Conservation (phyloP, 2,888 invertebrate species). For the Galeopsomyia nigrocyanea region DNA sequence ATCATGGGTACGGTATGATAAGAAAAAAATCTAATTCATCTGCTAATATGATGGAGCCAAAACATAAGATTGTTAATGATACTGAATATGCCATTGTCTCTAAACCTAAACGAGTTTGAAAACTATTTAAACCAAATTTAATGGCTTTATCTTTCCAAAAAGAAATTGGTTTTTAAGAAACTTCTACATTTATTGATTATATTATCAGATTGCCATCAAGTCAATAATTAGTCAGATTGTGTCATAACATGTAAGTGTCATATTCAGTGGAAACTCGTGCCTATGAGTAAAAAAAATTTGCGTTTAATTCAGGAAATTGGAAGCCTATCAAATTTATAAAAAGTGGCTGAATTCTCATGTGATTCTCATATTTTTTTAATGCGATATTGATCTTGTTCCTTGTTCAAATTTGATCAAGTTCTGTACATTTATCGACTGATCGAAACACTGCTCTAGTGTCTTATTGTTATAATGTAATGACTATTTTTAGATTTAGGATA, state of each 20-base stretch:
- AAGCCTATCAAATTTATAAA: slow-evolving; percentile 23
- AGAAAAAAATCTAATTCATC: slow-evolving; percentile 71
- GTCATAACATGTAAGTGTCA: slow-evolving; percentile 24
- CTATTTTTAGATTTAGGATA: slow-evolving; percentile 49
- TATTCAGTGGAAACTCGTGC: slow-evolving; percentile 11
- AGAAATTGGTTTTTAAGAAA: slow-evolving; percentile 13
- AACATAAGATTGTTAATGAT: slow-evolving; percentile 81
- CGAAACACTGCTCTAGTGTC: slow-evolving; percentile 54
- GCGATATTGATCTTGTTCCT: slow-evolving; percentile 47
- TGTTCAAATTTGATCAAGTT: slow-evolving; percentile 48
- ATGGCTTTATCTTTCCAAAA: slow-evolving; percentile 41
- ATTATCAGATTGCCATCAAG: slow-evolving; percentile 9
- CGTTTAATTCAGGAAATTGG: slow-evolving; percentile 42
- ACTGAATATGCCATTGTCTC: slow-evolving; percentile 87
- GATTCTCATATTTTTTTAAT: slow-evolving; percentile 44
- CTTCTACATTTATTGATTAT: slow-evolving; percentile 1
- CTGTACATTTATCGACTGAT: slow-evolving; percentile 52
- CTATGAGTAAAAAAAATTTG: slow-evolving; percentile 23
- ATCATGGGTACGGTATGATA: slow-evolving; percentile 84
- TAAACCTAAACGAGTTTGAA: slow-evolving; percentile 82
- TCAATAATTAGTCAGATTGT: slow-evolving; percentile 18
- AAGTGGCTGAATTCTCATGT: slow-evolving; percentile 44
- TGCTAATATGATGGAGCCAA: slow-evolving; percentile 68
- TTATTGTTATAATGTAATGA: slow-evolving; percentile 51
- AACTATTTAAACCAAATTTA: slow-evolving; percentile 18